Conservation (phyloP, 2,113 vertebrate species). For the Montifringilla adamsi region DNA sequence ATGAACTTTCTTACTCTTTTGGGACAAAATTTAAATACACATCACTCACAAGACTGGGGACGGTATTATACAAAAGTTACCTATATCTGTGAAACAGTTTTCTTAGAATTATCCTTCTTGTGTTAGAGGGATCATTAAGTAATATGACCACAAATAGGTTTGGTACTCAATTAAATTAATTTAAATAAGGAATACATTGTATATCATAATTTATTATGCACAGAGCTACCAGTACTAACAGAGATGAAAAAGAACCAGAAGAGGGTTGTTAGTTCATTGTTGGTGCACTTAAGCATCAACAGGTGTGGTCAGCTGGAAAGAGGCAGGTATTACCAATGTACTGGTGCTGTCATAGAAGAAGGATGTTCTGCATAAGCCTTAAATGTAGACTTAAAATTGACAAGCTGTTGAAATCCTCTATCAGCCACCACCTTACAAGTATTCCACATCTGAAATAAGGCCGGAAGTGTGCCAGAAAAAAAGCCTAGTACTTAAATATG, state of each 20-base stretch:
- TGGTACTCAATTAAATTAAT: slow-evolving; percentile 19
- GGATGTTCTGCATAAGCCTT: not conserved
- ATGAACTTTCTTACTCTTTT: not conserved
- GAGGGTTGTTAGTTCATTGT: slow-evolving; percentile 6
- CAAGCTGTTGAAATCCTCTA: slow-evolving; percentile 53
- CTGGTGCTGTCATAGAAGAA: slow-evolving; percentile 17
- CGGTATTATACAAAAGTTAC: slow-evolving; percentile 25
- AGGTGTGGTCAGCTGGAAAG: slow-evolving; percentile 30
- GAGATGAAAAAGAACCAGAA: not conserved
- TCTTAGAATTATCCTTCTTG: not conserved
- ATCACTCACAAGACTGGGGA: not conserved
- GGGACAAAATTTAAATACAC: not conserved
- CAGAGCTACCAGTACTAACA: not conserved
- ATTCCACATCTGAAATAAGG: slow-evolving; percentile 40
- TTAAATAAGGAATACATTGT: not conserved
- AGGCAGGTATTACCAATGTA: not conserved
- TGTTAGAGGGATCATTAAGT: slow-evolving; percentile 1
- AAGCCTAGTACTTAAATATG: not conserved
- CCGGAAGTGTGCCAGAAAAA: slow-evolving; percentile 37
- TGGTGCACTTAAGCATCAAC: not conserved
- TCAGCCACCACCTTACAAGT: slow-evolving; percentile 29
- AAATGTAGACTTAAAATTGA: slow-evolving; percentile 25
- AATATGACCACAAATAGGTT: not conserved
- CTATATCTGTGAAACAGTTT: not conserved
- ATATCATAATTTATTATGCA: not conserved